Conservation (phyloP, 1,140 invertebrate genomes). For the Drosophila watanabei region DNA sequence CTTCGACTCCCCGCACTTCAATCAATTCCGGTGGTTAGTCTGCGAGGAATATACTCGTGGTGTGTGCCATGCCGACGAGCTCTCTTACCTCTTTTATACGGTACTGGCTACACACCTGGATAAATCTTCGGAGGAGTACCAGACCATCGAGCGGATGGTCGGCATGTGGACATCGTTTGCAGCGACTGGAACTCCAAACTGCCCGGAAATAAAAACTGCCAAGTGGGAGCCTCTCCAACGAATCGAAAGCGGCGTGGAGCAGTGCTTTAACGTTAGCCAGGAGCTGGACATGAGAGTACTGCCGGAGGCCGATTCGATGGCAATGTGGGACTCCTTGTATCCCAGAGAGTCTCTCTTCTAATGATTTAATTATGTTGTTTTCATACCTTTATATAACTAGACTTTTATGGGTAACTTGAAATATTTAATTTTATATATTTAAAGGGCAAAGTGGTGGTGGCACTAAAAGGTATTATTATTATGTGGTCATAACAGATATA, state of each 20-base stretch:
- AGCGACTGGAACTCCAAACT: conserved; percentile 76
- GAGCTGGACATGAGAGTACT: conserved; percentile 71
- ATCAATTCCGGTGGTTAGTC: conserved; percentile 75
- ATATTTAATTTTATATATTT: background rate
- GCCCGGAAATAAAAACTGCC: conserved; percentile 26
- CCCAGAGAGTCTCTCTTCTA: background rate
- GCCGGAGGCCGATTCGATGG: conserved; percentile 78
- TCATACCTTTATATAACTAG: background rate
- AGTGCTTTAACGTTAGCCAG: conserved; percentile 82
- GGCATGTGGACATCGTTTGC: conserved; percentile 86
- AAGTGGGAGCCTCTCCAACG: conserved; percentile 52
- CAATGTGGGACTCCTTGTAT: conserved; percentile 82
- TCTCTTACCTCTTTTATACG: conserved; percentile 88
- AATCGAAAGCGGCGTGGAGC: conserved; percentile 33
- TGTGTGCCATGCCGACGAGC: conserved; percentile 88
- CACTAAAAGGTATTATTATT: background rate
- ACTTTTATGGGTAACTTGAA: background rate
- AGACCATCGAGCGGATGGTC: conserved; percentile 77
- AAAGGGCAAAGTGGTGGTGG: background rate
- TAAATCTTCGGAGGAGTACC: conserved; percentile 62
- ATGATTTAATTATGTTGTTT: background rate
- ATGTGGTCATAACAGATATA: conserved; percentile 6
- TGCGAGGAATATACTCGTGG: conserved; percentile 57
- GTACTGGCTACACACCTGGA: conserved; percentile 43
- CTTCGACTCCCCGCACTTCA: conserved; percentile 74